phyloP scores from a whole-genome alignment of 2,888 invertebrate genomes.

The Nasonia oneida region DNA sequence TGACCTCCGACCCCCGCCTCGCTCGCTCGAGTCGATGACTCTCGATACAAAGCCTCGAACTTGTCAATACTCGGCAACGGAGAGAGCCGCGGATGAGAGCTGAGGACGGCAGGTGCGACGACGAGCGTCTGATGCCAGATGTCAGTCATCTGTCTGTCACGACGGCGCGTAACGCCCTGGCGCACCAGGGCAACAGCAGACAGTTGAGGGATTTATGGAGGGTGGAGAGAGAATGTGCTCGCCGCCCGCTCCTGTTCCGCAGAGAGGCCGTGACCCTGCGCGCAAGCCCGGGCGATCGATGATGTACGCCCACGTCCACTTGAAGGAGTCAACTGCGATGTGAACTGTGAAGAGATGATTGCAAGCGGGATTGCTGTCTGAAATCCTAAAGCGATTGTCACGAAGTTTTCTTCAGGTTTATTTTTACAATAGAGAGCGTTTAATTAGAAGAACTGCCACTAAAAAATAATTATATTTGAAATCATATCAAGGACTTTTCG shows the following conservation, averaged over 20 bases:
- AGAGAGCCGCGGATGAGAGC: neutral
- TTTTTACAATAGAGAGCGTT: too few relatives aligned
- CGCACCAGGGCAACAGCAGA: conserved; percentile 78
- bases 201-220: conserved; percentile 78
- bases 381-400: too few relatives aligned
- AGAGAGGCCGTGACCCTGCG: neutral
- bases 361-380: too few relatives aligned
- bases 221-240: conserved; percentile 47
- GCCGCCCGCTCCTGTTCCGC: neutral
- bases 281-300: neutral
- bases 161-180: conserved; percentile 75
- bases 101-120: neutral
- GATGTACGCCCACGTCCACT: too few relatives aligned
- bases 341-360: too few relatives aligned
- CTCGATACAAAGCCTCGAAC: neutral
- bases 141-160: conserved; percentile 79
- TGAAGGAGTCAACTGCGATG: too few relatives aligned
- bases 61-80: neutral
- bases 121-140: conserved; percentile 35
- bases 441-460: too few relatives aligned
- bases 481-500: too few relatives aligned
- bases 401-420: too few relatives aligned
- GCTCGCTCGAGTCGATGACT: neutral
- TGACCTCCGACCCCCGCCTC: neutral
- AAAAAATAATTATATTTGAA: too few relatives aligned